Conservation (phyloP, 2,113 vertebrate genomes). For the Rhizomys pruinosus region DNA sequence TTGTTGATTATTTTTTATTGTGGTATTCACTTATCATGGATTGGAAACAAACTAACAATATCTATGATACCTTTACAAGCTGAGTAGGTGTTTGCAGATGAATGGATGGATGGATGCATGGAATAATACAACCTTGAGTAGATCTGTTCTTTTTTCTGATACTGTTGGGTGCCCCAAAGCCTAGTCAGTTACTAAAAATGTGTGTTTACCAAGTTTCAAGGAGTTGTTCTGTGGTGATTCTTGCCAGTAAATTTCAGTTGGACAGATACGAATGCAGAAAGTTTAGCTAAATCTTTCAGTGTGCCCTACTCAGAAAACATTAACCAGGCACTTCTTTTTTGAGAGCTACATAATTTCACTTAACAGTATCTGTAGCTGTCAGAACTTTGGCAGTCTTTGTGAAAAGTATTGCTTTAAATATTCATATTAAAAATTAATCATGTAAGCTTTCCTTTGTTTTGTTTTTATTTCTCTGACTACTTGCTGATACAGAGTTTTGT, state of each 20-base stretch:
- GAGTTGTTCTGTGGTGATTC: background rate
- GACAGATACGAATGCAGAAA: background rate
- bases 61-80: background rate
- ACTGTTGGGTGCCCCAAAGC: background rate
- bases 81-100: background rate
- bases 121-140: background rate
- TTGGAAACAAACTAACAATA: background rate
- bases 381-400: conserved; percentile 47
- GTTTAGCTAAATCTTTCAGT: background rate
- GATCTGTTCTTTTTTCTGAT: background rate
- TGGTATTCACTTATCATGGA: background rate
- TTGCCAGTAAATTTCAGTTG: conserved; percentile 50
- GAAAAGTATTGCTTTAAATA: conserved; percentile 57
- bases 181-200: background rate
- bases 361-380: conserved; percentile 43
- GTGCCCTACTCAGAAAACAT: conserved; percentile 38
- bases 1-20: background rate
- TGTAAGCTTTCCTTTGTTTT: background rate
- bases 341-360: conserved; percentile 56
- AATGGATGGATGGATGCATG: background rate
- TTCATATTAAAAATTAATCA: conserved; percentile 67
- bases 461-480: conserved; percentile 58
- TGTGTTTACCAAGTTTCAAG: background rate
- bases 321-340: conserved; percentile 49
- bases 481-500: conserved; percentile 38